Evolutionary conservation across 2,797 vertebrate genomes (phyloP).

Genomic region (Setipinna tenuifilis): DNA sequence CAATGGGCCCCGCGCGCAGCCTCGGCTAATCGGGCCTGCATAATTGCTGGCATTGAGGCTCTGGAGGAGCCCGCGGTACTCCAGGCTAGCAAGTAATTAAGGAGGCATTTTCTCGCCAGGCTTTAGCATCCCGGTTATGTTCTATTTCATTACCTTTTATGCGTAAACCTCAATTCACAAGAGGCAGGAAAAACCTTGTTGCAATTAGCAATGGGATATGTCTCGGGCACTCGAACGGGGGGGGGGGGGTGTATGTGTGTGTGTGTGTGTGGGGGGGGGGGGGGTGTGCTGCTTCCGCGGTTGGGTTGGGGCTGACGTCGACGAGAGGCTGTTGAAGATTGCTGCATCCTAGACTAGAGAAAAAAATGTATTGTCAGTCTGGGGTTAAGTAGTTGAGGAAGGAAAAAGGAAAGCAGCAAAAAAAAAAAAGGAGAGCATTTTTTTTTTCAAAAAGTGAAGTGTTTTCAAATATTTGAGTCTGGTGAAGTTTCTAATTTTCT

Average conservation of each 20-base stretch:
- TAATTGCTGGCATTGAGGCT: slow-evolving; percentile 74
- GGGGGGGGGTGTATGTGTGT: too few relatives aligned
- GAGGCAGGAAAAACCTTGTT: slow-evolving; percentile 73
- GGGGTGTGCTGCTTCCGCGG: neutral
- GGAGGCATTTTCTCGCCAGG: slow-evolving; percentile 77
- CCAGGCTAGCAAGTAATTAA: slow-evolving; percentile 82
- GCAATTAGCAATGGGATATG: slow-evolving; percentile 78
- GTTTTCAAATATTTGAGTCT: slow-evolving; percentile 13
- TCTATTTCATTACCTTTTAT: slow-evolving; percentile 82
- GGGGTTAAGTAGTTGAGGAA: neutral
- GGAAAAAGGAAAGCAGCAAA: neutral
- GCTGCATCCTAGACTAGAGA: slow-evolving; percentile 5
- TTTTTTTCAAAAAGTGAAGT: neutral
- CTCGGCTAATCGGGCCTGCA: slow-evolving; percentile 76
- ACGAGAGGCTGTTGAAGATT: slow-evolving; percentile 36
- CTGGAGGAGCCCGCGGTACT: slow-evolving; percentile 56
- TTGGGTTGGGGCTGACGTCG: slow-evolving; percentile 36
- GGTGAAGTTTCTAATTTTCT: neutral
- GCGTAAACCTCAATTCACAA: slow-evolving; percentile 78
- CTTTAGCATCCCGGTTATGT: slow-evolving; percentile 76
- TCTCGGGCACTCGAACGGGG: slow-evolving; percentile 54
- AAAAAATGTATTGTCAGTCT: slow-evolving; percentile 16
- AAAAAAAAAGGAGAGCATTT: neutral
- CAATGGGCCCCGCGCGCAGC: slow-evolving; percentile 64
- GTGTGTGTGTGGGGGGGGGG: too few relatives aligned